Conservation (phyloP, 2,888 invertebrate genomes). For the Deroplatys truncata region DNA sequence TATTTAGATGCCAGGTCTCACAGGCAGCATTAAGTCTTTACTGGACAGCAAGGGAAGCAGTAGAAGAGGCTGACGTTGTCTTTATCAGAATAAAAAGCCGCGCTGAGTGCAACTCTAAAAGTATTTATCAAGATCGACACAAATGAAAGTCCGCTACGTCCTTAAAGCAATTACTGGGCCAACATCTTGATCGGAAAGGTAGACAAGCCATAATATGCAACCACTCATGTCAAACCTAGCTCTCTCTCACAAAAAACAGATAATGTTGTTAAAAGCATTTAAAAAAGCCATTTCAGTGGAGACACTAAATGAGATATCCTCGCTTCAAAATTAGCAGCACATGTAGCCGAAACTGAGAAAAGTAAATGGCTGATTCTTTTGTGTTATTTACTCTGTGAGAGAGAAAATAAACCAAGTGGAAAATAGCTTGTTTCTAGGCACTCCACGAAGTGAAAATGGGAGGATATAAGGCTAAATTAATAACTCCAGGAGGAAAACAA, state of each 20-base stretch:
- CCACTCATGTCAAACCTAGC: not conserved
- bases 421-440: no score
- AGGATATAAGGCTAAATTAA: not conserved
- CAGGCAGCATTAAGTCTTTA: not conserved
- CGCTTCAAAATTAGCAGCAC: not conserved
- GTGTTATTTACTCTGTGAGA: no score
- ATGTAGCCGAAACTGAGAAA: not conserved
- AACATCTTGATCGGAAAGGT: not conserved
- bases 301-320: not conserved
- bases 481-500: not conserved
- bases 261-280: not conserved
- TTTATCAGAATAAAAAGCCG: not conserved
- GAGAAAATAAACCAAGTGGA: no score
- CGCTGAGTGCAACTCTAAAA: not conserved
- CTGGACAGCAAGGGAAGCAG: not conserved
- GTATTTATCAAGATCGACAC: not conserved
- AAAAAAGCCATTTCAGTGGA: not conserved
- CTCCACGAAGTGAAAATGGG: not conserved
- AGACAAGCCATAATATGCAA: not conserved
- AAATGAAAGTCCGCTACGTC: not conserved
- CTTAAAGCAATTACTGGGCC: not conserved
- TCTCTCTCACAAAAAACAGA: not conserved
- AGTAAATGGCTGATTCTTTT: not conserved
- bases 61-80: not conserved
- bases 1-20: not conserved